Conservation (phyloP, 92 coral and sea anemone genomes). For the Epizoanthus fatuus region DNA sequence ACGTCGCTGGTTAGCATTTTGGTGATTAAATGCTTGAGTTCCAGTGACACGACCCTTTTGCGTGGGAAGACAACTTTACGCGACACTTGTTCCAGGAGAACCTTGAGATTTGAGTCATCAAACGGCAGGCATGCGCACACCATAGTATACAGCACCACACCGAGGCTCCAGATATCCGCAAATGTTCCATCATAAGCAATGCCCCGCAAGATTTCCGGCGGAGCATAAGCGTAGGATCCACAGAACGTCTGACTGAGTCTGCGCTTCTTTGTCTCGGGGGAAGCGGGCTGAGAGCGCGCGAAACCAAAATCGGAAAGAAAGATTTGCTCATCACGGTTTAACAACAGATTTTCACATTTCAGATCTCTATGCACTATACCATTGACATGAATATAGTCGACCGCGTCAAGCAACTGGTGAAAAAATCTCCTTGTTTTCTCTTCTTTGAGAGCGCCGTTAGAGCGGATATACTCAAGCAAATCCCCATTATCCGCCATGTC, state of each 20-base stretch:
- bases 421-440: slow-evolving; percentile 90
- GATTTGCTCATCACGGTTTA: slow-evolving; percentile 86
- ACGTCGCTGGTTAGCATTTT: slow-evolving; percentile 92
- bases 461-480: slow-evolving; percentile 90
- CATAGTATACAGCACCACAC: slow-evolving; percentile 97
- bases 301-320: slow-evolving; percentile 97
- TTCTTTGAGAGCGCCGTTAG: slow-evolving; percentile 92
- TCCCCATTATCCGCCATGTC: slow-evolving; percentile 99
- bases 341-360: slow-evolving; percentile 95
- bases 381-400: slow-evolving; percentile 87
- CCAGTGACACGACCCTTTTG: slow-evolving; percentile 82
- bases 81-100: slow-evolving; percentile 91
- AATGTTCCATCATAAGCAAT: slow-evolving; percentile 97
- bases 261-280: slow-evolving; percentile 88
- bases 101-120: slow-evolving; percentile 95
- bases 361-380: slow-evolving; percentile 97
- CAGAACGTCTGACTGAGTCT: slow-evolving; percentile 95
- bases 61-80: slow-evolving; percentile 91
- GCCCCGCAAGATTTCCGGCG: slow-evolving; percentile 98
- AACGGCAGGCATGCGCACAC: slow-evolving; percentile 97
- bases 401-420: slow-evolving; percentile 92
- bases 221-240: slow-evolving; percentile 99
- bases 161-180: slow-evolving; percentile 99
- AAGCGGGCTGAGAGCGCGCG: slow-evolving; percentile 88
- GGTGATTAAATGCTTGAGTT: slow-evolving; percentile 86